Base-by-base conservation (phyloP, 2,797 vertebrate species). In the Smutsia temminckii region DNA sequence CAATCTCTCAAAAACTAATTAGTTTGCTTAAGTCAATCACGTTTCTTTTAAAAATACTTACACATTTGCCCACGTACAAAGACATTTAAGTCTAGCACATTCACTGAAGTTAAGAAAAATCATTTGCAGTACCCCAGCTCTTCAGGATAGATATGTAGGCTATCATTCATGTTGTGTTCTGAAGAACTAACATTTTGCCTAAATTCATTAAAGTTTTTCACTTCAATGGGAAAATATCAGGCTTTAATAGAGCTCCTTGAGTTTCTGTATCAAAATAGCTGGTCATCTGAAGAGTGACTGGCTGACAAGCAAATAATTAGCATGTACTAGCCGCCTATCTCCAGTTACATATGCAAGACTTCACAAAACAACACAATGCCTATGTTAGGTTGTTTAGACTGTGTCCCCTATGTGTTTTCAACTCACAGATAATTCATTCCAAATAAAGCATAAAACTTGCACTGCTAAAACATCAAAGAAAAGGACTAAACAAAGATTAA, bases 401-500 rank as follows among this genome's bases (percentile, higher is more conserved):
- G 71, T 72, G 49, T 66, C 80, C 0, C 1, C 49, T 90, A 72
- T 9, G 51, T 95, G 23, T 91, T 97, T 98, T 97, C 83, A 96
- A 94, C 87, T 97, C 85, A 63, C 32, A 94, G 63, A 95, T 64
- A 93, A 81, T 71, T 66, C 5, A 66, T 94, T 96, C 94, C 94
- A 95, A 93, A 89, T 97, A 91, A 92, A 95, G 85, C n/a, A 93
- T 95, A 78, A 92, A 94, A 85, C 59, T 85, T 81, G 17, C 23
- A 46, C 57, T 83, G 95, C 79, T 80, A 64, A 89, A 77, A 53
- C 59, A 91, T 93, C 78, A 95, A 0, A 96, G 87, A 91, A 80
- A 89, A 91, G 72, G 40, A 81, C 23, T 93, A 83, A 57, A 93
- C 74, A 16, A 51, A 55, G 68, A 95, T 75, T 51, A 84, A 75